A percentile compares a stretch with the other conserved stretches of the same genome.
phyloP scores from a whole-genome alignment of 2,888 invertebrate species.

The Idaea biselata region DNA sequence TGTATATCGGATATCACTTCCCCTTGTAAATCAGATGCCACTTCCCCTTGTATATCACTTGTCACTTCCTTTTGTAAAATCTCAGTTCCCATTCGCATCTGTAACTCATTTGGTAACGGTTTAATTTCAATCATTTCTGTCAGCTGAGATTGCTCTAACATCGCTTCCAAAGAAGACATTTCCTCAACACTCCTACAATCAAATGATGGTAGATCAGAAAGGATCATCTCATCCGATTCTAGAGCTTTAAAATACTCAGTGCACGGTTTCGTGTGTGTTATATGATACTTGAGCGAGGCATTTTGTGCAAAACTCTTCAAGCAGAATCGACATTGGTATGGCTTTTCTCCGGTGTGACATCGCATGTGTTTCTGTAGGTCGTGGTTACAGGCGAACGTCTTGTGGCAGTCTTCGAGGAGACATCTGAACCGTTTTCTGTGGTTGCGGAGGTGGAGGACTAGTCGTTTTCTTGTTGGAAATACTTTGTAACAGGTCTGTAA shows the following conservation, averaged over 20 bases:
- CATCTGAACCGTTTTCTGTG: slow-evolving; percentile 56
- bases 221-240: slow-evolving; percentile 8
- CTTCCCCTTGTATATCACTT: no score
- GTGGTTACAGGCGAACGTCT: slow-evolving; percentile 59
- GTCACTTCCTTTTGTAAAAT: no score
- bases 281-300: slow-evolving; percentile 52
- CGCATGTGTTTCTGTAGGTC: slow-evolving; percentile 65
- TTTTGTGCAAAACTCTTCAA: slow-evolving; percentile 55
- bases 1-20: no score
- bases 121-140: not conserved
- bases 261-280: slow-evolving; percentile 38
- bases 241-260: slow-evolving; percentile 8
- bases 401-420: slow-evolving; percentile 49
- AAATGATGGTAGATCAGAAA: not conserved
- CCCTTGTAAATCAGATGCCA: no score
- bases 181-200: not conserved
- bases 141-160: not conserved
- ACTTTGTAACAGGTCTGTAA: slow-evolving; percentile 61
- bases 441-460: slow-evolving; percentile 54
- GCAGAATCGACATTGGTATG: slow-evolving; percentile 56
- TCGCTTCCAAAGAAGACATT: no score
- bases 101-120: not conserved
- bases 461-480: slow-evolving; percentile 51
- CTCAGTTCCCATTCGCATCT: no score
- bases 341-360: slow-evolving; percentile 67